Base-by-base conservation (phyloP, 1,140 invertebrate species). In the Drosophila sulfurigaster region DNA sequence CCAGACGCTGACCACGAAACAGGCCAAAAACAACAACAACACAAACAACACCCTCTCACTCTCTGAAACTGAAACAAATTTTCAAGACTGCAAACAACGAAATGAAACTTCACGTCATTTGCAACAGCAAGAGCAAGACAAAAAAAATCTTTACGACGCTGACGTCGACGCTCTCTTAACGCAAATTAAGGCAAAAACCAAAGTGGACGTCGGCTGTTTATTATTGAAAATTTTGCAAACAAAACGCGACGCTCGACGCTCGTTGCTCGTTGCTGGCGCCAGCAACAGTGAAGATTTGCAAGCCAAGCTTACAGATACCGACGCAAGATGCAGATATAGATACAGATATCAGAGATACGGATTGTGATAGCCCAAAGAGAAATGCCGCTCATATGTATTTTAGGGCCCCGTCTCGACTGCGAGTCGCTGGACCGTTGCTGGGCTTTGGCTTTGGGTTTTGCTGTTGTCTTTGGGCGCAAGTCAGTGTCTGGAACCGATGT, bases 121-220 rank as follows among this genome's bases (percentile, higher is more conserved):
- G 16, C 38, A 52, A 57, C 11, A 7, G 20, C 20, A 30, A n/a
- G 3, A 38, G 5, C 6, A 65, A 65, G 30, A 71, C 59, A 25
- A 25, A 25, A 25, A 20, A 25, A 25, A 25, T 66, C 49, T 76
- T 72, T 76, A 67, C 25, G 69, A 30, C 20, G 57, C 59, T 38
- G 71, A 54, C 48, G 64, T 54, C 64, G 64, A 32, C 48, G 56
- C 54, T 41, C 48, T 72, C 81, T 77, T 74, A 30, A 68, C 48
- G 73, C 65, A 83, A 83, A 85, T 80, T 64, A 85, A 83, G 77
- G 77, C 79, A 78, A n/a, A 25, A 38, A n/a, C 60, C 72, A 82
- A 82, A 77, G 75, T 86, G 79, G 82, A 79, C 74, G 67, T 41
- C 70, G 68, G 13, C 67, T 85, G 82, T 85, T 85, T 85, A 77